phyloP scores from a whole-genome alignment of 92 coral and sea anemone species.

The Heteractis magnifica region DNA sequence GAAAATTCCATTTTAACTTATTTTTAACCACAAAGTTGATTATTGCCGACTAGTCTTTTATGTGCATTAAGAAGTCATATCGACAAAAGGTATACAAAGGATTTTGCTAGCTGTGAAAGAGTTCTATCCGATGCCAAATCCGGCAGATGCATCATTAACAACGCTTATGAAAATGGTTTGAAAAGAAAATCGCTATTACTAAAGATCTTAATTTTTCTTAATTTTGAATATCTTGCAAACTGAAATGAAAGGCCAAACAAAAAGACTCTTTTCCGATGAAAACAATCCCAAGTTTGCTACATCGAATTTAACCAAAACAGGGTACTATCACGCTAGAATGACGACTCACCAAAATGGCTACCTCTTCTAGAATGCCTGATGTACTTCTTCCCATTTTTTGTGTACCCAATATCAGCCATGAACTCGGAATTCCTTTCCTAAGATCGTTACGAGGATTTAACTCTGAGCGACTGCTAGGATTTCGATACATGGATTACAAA shows the following conservation, averaged over 20 bases:
- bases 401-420: not conserved
- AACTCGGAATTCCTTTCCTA: not conserved
- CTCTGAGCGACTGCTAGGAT: not conserved
- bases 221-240: not conserved
- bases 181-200: too few relatives aligned
- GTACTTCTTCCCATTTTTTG: not conserved
- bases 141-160: too few relatives aligned
- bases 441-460: not conserved
- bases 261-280: not conserved
- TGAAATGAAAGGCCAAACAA: not conserved
- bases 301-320: not conserved
- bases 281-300: not conserved
- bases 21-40: too few relatives aligned
- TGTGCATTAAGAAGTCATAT: too few relatives aligned
- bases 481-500: not conserved
- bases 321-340: not conserved
- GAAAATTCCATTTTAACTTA: too few relatives aligned
- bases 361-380: not conserved
- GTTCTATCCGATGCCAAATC: too few relatives aligned
- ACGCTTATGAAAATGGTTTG: too few relatives aligned
- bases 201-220: too few relatives aligned
- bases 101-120: too few relatives aligned
- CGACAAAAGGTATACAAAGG: too few relatives aligned
- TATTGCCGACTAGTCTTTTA: too few relatives aligned
- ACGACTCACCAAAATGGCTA: not conserved